These are phyloP conservation scores for Dasypolia templi DNA, from an alignment of 2,888 invertebrate species.

Conservation along the genomic window DNA sequence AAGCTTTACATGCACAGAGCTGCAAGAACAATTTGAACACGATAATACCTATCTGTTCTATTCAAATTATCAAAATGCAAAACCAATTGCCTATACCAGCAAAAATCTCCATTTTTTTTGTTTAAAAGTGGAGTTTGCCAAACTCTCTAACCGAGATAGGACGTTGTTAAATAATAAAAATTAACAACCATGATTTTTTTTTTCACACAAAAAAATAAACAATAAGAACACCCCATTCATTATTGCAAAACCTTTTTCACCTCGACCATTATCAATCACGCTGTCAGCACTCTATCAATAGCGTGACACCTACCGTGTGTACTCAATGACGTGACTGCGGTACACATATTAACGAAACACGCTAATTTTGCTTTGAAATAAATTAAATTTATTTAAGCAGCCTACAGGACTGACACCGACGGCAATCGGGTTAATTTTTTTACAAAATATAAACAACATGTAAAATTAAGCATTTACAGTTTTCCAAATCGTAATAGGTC, in stretches of 20 bases:
- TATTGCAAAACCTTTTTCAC: slow-evolving; percentile 36
- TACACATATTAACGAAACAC: slow-evolving; percentile 51
- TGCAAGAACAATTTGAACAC: not conserved
- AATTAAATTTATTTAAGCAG: slow-evolving; percentile 48
- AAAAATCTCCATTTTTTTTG: not conserved
- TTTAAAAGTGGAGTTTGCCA: not conserved
- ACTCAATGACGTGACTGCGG: slow-evolving; percentile 43
- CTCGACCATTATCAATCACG: slow-evolving; percentile 58
- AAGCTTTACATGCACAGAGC: not conserved
- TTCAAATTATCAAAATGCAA: not conserved
- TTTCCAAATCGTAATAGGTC: too few species aligned
- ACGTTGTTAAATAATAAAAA: not conserved
- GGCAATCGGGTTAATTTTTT: not conserved
- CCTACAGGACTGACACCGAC: slow-evolving; percentile 5
- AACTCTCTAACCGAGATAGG: not conserved
- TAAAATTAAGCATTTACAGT: too few species aligned
- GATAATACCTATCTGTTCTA: not conserved
- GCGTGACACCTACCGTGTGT: slow-evolving; percentile 48
- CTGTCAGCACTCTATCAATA: slow-evolving; percentile 63
- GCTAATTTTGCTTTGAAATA: slow-evolving; percentile 56
- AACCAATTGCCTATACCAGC: too few species aligned
- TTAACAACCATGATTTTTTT: not conserved
- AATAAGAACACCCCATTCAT: not conserved
- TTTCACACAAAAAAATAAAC: not conserved
- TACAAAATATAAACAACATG: not conserved